A percentile compares a stretch with the other conserved stretches of the same genome.
Conservation (phyloP, 2,888 invertebrate species). For the Neuroscelio doddi region DNA sequence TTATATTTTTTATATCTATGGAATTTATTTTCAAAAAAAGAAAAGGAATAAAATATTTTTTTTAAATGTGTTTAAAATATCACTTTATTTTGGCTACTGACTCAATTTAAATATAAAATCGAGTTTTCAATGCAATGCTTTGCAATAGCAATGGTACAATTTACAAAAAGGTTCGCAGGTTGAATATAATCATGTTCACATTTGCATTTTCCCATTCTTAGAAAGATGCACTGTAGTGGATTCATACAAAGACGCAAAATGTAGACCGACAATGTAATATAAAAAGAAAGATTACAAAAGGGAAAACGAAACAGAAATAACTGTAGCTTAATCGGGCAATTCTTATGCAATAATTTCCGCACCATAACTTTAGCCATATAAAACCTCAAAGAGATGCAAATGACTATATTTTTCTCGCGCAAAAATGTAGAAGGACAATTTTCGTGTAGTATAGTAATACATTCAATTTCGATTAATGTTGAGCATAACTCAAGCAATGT, state of each 20-base stretch:
- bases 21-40: too few species aligned
- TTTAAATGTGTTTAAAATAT: too few species aligned
- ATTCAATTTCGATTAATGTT: slow-evolving; percentile 21
- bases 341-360: slow-evolving; percentile 32
- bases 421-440: background rate
- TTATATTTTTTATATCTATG: too few species aligned
- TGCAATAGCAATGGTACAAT: slow-evolving; percentile 9
- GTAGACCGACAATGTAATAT: slow-evolving; percentile 4
- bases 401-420: slow-evolving; percentile 26
- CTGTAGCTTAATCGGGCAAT: slow-evolving; percentile 30
- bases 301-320: slow-evolving; percentile 3
- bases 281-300: slow-evolving; percentile 1
- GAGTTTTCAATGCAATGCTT: background rate
- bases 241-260: background rate
- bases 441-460: background rate
- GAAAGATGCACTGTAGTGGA: slow-evolving; percentile 6
- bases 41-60: too few species aligned
- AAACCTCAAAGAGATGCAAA: slow-evolving; percentile 42
- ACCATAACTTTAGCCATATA: slow-evolving; percentile 18
- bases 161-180: slow-evolving; percentile 15
- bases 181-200: slow-evolving; percentile 14
- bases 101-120: background rate
- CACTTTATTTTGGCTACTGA: too few species aligned
- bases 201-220: slow-evolving; percentile 10
- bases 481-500: slow-evolving; percentile 1